Evolutionary conservation across 2,888 invertebrate species (phyloP).

Genomic region (Digitonthophagus gazella): DNA sequence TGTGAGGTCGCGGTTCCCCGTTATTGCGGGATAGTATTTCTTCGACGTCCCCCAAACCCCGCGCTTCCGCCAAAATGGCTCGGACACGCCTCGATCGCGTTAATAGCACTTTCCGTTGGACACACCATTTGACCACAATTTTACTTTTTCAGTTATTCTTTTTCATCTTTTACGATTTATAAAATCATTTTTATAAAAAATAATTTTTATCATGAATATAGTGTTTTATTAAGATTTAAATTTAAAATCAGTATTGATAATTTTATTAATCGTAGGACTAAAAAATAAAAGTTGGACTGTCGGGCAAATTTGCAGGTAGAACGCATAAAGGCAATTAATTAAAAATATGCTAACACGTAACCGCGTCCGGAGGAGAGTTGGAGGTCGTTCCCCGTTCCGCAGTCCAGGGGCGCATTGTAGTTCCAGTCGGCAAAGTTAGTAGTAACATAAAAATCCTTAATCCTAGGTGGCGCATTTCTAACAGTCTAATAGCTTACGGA

Average conservation of each 20-base stretch:
- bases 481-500: constrained; percentile 41
- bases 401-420: neutral
- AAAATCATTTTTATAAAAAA: too few species aligned
- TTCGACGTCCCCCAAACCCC: constrained; percentile 9
- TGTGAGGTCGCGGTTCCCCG: constrained; percentile 33
- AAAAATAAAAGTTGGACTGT: neutral
- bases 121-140: neutral
- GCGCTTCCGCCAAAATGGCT: neutral
- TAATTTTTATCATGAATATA: too few species aligned
- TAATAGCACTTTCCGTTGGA: neutral
- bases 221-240: too few species aligned
- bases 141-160: neutral
- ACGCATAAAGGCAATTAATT: constrained; percentile 16
- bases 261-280: neutral
- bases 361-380: neutral
- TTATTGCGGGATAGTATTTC: constrained; percentile 33
- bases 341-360: constrained; percentile 15
- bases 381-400: neutral
- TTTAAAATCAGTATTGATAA: too few species aligned
- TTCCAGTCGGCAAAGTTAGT: constrained; percentile 23
- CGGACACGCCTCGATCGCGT: neutral
- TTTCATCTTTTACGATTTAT: neutral
- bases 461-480: constrained; percentile 39
- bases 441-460: constrained; percentile 38
- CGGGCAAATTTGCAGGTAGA: neutral